Evolutionary conservation across 2,888 invertebrate species (phyloP), one percentile per base, ranked within the genome.

Genomic region (Suillia variegata): DNA sequence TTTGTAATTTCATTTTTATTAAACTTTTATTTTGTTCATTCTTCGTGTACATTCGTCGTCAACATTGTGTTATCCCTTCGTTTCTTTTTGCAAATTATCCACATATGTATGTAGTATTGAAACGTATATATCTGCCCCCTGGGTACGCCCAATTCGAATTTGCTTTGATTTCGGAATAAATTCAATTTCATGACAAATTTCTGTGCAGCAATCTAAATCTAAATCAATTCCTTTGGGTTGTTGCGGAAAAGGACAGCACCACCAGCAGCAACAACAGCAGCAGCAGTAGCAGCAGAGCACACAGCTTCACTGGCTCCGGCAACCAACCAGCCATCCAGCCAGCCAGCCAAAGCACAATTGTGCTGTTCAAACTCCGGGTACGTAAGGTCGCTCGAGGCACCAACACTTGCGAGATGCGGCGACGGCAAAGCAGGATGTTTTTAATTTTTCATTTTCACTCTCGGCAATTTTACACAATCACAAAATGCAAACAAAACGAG

Each of bases 181-280:
- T 55, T 55, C 55, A 55, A 55, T 55, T 55, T 55, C 55, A 55
- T 57, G 56, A 42, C 51, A 57, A 51, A 51, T 51, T 38, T 57
- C 56, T 57, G 26, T 24, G n/a, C n/a, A n/a, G n/a, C n/a, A n/a
- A n/a, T n/a, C n/a, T n/a, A n/a, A 49, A 50, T 56, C 48, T 38
- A 49, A 56, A 56, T 56, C 56, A 49, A 50, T 50, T 50, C 50
- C 56, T 10, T 21, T 3, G 13, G 22, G 49, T 15, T 13, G 38
- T n/a, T 13, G 38, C 4, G 12, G n/a, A n/a, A n/a, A n/a, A n/a
- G n/a, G n/a, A n/a, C n/a, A 38, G 38, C 38, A 13, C 12, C 38
- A 3, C 10, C 4, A 38, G 45, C 17, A 45, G 18, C 5, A 20
- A 45, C 18, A 18, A 17, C 18, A 45, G 20, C 18, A 38, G 6